Evolutionary conservation across 92 coral and sea anemone species (phyloP), one percentile per base, ranked within the genome.

Genomic region (Desmophyllum pertusum): DNA sequence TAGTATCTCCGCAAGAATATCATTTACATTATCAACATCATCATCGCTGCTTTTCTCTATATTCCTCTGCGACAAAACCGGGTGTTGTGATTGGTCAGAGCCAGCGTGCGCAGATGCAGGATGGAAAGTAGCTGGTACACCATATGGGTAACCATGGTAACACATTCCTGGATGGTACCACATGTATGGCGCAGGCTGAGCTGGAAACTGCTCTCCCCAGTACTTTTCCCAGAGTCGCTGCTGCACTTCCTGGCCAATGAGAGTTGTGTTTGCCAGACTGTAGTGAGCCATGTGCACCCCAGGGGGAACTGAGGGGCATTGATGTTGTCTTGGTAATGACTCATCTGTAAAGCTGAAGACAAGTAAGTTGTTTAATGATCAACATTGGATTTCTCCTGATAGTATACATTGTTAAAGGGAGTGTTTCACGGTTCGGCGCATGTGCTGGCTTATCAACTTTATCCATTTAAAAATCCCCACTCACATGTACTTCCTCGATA

Each of bases 261-360:
- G 71, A 42, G 79, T 82, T 48, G 86, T 82, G 86, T 72, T 82
- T 55, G 86, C 75, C 30, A 82, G 71, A 55, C 86, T 82, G 59
- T 35, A 72, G 25, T 82, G 79, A n/a, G 86, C 75, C 79, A 57
- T 41, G n/a, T 82, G 70, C 35, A 43, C 46, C 31, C 86, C 86
- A 53, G 72, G 61, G 86, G 86, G 72, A 82, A 82, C 43, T 33
- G 78, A 18, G 86, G 79, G 27, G 70, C 72, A 41, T 71, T 71
- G 72, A 71, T 82, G 37, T 82, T 82, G 71, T 72, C 35, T 27
- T 55, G 86, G 51, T 82, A 72, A 43, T 82, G 70, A 36, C 86
- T 82, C 79, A 82, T 82, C 46, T 70, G 30, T 15, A 27, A 55
- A 55, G 76, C 72, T 66, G 72, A 17, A 33, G 63, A 57, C 25